Conservation (phyloP, 2,888 invertebrate species). For the Adelognathus sp. region DNA sequence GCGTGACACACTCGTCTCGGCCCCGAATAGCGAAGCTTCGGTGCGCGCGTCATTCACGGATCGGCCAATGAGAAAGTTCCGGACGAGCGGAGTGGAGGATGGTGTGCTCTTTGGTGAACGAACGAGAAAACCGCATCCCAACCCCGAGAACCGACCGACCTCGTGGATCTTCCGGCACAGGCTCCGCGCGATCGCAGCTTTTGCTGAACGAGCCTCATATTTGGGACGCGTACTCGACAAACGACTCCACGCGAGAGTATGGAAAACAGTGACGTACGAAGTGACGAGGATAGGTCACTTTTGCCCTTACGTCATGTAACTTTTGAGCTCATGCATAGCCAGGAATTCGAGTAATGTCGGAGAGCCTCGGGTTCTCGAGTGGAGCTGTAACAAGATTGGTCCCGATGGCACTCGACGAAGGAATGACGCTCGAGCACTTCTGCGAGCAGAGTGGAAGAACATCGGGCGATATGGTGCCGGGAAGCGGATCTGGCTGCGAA, state of each 20-base stretch:
- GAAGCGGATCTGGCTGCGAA: background rate
- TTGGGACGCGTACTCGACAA: background rate
- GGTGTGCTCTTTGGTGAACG: background rate
- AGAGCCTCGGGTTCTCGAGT: background rate
- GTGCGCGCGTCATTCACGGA: constrained; percentile 22
- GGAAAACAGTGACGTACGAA: background rate
- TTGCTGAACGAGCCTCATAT: background rate
- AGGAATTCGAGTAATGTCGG: background rate
- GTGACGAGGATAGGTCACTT: background rate
- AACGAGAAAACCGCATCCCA: too few species aligned
- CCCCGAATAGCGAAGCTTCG: constrained; percentile 22
- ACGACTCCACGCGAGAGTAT: too few species aligned
- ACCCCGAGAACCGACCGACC: background rate
- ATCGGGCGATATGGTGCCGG: background rate
- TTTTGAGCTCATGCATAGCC: background rate
- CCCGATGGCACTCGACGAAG: background rate
- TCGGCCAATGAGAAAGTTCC: constrained; percentile 42
- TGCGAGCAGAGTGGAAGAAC: background rate
- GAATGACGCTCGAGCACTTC: background rate
- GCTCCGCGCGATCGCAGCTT: background rate
- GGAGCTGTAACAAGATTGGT: constrained; percentile 21
- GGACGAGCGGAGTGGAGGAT: constrained; percentile 8
- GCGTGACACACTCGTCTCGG: constrained; percentile 1
- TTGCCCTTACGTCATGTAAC: background rate
- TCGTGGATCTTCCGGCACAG: background rate